phyloP scores from a whole-genome alignment of 2,797 vertebrate species.

The Pempheris klunzingeri region DNA sequence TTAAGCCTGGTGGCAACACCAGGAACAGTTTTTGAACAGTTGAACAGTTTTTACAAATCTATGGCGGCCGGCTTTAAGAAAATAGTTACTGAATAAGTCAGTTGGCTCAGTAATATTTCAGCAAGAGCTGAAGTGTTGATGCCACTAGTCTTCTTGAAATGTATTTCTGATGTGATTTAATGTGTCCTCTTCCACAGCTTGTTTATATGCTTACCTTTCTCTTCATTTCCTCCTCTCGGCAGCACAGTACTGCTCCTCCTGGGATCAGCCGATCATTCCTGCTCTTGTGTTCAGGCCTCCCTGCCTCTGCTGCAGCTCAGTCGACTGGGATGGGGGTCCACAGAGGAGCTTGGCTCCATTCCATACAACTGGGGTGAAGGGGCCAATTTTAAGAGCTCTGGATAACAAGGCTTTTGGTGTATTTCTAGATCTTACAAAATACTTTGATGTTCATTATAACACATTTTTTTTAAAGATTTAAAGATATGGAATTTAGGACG shows the following conservation, averaged over 20 bases:
- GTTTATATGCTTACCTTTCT: background rate
- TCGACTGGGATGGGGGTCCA: slow-evolving; percentile 77
- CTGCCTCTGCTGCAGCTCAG: slow-evolving; percentile 75
- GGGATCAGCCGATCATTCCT: background rate
- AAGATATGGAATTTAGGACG: background rate
- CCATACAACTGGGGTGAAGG: slow-evolving; percentile 63
- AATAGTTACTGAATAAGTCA: no score
- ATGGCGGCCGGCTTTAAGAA: no score
- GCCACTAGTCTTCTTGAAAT: background rate
- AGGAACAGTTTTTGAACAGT: no score
- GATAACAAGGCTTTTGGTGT: background rate
- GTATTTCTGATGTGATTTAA: background rate
- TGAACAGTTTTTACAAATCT: no score
- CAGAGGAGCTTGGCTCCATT: slow-evolving; percentile 78
- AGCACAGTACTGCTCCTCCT: background rate
- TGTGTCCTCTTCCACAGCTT: background rate
- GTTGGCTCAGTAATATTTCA: no score
- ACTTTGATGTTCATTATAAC: no score
- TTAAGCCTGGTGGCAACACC: background rate
- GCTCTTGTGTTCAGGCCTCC: slow-evolving; percentile 55
- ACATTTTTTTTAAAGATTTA: no score
- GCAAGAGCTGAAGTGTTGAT: no score
- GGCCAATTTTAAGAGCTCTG: slow-evolving; percentile 52
- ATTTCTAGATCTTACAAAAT: no score
- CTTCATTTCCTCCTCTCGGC: no score